Base-by-base conservation (phyloP, 2,113 vertebrate genomes). In the Xenopus borealis region DNA sequence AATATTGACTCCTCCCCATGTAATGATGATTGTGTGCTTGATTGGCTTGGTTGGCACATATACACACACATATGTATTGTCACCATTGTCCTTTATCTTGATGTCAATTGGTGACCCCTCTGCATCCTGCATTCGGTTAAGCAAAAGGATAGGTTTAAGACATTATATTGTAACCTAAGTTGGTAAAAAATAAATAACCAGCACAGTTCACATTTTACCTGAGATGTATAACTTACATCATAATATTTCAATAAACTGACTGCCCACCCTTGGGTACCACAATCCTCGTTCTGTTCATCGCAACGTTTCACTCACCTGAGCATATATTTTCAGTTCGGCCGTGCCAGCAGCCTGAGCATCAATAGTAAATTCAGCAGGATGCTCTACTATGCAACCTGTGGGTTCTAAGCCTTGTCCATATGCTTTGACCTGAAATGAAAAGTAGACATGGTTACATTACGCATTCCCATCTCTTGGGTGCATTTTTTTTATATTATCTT, bases 11-110 rank as follows among this genome's bases (percentile, higher is more conserved):
- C 94, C 93, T 0, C 90, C 95, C 95, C 96, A 98, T 71, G 94
- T 93, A 64, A 98, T 59, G 72, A 98, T 94, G 86, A 98, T 86
- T 16, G 96, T 98, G 87, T 98, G 96, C 75, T 98, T 98, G 74
- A 98, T 94, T 78, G 96, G 89, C 82, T 98, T 98, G 55, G 86
- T 92, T 77, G 96, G 96, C 72, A 95, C 84, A 0, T 98, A 98
- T 77, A 94, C 88, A 0, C 96, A 98, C 72, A 91, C 86, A 88
- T 88, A 98, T 77, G 93, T 95, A 81, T 89, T 86, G 0, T 98
- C 94, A 0, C 92, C 91, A 0, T 94, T 95, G 79, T 97, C 94
- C 27, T 91, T 92, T 83, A 97, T 91, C 83, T 95, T 93, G 78
- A 98, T 89, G 80, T 98, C 91, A 0, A 98, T 95, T 71, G 94